A percentile compares a stretch with the other conserved stretches of the same genome.
Conservation (phyloP, 2,113 vertebrate genomes). For the Xenopus borealis region DNA sequence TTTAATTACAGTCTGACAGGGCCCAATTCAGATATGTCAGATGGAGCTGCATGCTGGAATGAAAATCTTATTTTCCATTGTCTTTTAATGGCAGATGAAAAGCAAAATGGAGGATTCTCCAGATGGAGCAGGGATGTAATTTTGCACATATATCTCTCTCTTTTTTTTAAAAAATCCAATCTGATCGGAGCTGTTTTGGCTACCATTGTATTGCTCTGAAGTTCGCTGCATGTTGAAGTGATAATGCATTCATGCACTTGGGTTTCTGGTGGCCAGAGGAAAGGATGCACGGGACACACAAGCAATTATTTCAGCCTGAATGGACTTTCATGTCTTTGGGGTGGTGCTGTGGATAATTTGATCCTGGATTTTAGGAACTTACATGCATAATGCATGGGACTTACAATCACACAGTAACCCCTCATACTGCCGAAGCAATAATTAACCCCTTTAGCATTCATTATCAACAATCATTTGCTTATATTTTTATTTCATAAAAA, state of each 20-base stretch:
- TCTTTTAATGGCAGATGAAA: neutral
- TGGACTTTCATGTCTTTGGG: neutral
- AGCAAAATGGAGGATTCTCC: slow-evolving; percentile 15
- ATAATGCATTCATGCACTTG: neutral
- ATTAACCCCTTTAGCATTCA: too few species aligned
- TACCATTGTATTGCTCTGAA: neutral
- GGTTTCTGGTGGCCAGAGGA: neutral
- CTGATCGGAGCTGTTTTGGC: neutral
- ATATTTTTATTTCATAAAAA: too few species aligned
- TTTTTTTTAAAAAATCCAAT: neutral
- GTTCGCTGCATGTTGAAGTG: neutral
- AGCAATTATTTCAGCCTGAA: slow-evolving; percentile 14
- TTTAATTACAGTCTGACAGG: neutral
- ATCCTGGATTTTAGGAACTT: neutral
- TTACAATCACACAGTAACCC: neutral
- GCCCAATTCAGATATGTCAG: neutral
- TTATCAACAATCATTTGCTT: too few species aligned
- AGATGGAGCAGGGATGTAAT: neutral
- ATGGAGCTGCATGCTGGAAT: neutral
- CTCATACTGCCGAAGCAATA: too few species aligned
- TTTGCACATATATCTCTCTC: neutral
- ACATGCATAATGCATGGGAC: neutral
- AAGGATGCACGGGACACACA: neutral
- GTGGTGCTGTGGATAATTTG: slow-evolving; percentile 8
- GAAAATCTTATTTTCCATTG: slow-evolving; percentile 9